A percentile compares a stretch with the other conserved stretches of the same genome.
These are phyloP conservation scores for Rhingia campestris DNA, from an alignment of 2,888 invertebrate genomes.

Conservation along the genomic window DNA sequence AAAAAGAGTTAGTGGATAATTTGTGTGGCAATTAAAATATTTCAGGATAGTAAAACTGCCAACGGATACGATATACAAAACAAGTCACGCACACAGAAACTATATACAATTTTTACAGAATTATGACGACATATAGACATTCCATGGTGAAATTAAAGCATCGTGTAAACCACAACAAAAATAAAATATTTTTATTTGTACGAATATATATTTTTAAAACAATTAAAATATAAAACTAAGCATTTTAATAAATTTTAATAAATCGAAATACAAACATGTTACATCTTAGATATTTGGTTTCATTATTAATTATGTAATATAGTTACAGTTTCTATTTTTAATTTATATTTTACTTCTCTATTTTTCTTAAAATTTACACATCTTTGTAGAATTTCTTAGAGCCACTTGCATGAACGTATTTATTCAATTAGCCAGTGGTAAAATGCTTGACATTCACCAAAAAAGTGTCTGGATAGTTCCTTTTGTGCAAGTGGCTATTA, in stretches of 20 bases:
- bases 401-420: too few relatives aligned
- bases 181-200: slow-evolving; percentile 40
- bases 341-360: slow-evolving; percentile 2
- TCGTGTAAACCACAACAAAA: slow-evolving; percentile 46
- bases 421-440: too few relatives aligned
- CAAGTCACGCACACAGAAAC: too few relatives aligned
- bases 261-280: slow-evolving; percentile 59
- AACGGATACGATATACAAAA: not conserved
- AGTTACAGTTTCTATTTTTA: not conserved
- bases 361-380: slow-evolving; percentile 12
- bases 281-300: slow-evolving; percentile 52
- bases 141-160: slow-evolving; percentile 46
- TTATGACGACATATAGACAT: slow-evolving; percentile 16
- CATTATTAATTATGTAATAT: slow-evolving; percentile 23
- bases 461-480: too few relatives aligned
- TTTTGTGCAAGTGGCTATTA: too few relatives aligned
- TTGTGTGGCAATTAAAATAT: not conserved
- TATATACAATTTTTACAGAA: slow-evolving; percentile 1
- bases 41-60: not conserved
- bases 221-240: slow-evolving; percentile 46
- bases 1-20: not conserved
- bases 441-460: too few relatives aligned
- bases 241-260: slow-evolving; percentile 39
- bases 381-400: slow-evolving; percentile 10
- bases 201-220: slow-evolving; percentile 34